Base-by-base conservation (phyloP, 1,140 invertebrate species). In the Microplitis demolitor region DNA sequence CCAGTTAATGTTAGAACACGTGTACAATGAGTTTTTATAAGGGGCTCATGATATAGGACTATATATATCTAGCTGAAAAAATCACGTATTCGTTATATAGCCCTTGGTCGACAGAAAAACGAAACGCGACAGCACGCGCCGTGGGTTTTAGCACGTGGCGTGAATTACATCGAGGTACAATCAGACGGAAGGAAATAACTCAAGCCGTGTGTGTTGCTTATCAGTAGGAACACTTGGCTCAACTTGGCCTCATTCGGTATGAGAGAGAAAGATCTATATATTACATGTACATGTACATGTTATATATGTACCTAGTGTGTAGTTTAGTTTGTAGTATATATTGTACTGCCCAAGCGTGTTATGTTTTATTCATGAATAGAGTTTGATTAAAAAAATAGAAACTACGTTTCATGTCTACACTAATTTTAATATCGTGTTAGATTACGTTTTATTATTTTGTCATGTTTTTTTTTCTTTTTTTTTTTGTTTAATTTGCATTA, bases 181-280 rank as follows among this genome's bases (percentile, higher is more conserved):
- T 58, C 71, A 63, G 63, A 73, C 64, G 64, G 66, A 73, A 73
- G 72, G 58, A 73, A 73, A 69, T 73, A 50, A 73, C 24, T 69
- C 72, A 73, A 73, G 33, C 58, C 13, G 9, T 53, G 45, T 66
- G n/a, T 45, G 39, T 45, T 45, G 34, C 50, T 54, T 39, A 64
- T 71, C 45, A 13, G 31, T 14, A 50, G 34, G 50, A 64, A 37
- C 53, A 69, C 33, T n/a, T 24, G 53, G 16, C n/a, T 45, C 39
- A 24, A 24, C n/a, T 54, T n/a, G 16, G n/a, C 53, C 13, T 14
- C 53, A 5, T 54, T 54, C 13, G 5, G n/a, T 54, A 54, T n/a
- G 53, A 45, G 39, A 45, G 39, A 45, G 8, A 39, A 9, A 39
- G 39, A 45, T 24, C 24, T 24, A 45, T 9, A 45, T 6, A 45